phyloP scores from a whole-genome alignment of 2,888 invertebrate species.

The Brachylomia viminalis region DNA sequence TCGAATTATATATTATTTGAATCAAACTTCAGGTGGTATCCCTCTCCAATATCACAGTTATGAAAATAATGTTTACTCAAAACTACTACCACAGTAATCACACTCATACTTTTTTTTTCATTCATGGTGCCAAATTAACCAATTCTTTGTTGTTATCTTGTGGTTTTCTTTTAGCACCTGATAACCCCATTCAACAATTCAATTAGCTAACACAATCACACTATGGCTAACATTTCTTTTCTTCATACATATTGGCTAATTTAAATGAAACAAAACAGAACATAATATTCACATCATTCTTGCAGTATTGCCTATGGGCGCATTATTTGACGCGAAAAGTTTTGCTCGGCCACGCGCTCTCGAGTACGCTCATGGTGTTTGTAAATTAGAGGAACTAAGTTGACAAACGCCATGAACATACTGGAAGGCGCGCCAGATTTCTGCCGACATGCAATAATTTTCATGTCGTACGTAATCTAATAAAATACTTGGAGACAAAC shows the following conservation, averaged over 20 bases:
- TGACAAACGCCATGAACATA: constrained; percentile 14
- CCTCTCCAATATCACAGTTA: constrained; percentile 88
- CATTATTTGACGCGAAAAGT: constrained; percentile 1
- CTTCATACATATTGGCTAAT: constrained; percentile 51
- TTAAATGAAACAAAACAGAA: constrained; percentile 47
- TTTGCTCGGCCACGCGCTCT: neutral
- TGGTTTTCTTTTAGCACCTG: constrained; percentile 46
- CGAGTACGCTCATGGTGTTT: neutral
- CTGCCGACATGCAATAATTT: neutral
- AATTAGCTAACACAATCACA: constrained; percentile 60
- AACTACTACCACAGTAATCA: constrained; percentile 75
- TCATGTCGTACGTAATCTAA: constrained; percentile 19
- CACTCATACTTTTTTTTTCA: constrained; percentile 71
- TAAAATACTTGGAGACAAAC: constrained; percentile 52
- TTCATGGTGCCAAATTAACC: constrained; percentile 41
- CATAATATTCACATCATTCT: constrained; percentile 45
- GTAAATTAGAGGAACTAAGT: constrained; percentile 20
- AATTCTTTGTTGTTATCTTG: constrained; percentile 1
- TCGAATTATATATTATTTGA: constrained; percentile 72
- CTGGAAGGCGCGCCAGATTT: neutral
- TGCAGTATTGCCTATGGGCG: constrained; percentile 34
- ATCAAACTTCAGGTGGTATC: constrained; percentile 81
- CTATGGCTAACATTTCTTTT: constrained; percentile 49
- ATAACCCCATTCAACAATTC: constrained; percentile 51
- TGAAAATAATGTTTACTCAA: constrained; percentile 80